phyloP scores from a whole-genome alignment of 2,888 invertebrate species.

The Cactoblastis cactorum region DNA sequence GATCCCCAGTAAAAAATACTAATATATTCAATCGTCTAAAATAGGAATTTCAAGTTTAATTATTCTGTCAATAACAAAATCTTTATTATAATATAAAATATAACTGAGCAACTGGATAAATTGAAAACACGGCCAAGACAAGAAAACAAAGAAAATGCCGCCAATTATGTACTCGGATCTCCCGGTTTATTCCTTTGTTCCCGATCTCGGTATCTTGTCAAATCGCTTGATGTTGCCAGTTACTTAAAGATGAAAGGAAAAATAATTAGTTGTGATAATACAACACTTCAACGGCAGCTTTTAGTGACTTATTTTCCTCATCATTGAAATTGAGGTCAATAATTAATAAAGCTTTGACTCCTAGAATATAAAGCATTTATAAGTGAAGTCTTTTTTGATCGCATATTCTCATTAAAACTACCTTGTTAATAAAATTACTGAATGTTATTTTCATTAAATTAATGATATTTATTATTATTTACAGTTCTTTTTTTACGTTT shows the following conservation, averaged over 20 bases:
- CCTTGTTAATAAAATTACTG: too few species aligned
- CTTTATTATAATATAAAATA: too few species aligned
- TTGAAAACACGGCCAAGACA: neutral
- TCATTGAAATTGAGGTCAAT: neutral
- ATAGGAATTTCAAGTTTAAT: too few species aligned
- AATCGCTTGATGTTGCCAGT: constrained; percentile 50
- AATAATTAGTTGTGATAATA: constrained; percentile 51
- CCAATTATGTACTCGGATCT: constrained; percentile 42
- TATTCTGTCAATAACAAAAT: too few species aligned
- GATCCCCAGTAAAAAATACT: too few species aligned
- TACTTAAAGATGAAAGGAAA: constrained; percentile 53
- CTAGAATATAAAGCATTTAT: neutral
- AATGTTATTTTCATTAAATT: too few species aligned
- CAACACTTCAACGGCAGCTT: constrained; percentile 29
- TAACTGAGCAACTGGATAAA: too few species aligned
- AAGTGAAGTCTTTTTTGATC: too few species aligned
- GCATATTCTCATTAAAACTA: too few species aligned
- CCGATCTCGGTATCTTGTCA: constrained; percentile 44
- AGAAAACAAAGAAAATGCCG: constrained; percentile 56
- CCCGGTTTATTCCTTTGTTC: constrained; percentile 64
- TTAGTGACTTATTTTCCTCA: constrained; percentile 4
- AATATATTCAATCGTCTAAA: too few species aligned
- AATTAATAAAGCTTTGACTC: neutral
- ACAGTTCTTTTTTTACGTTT: too few species aligned
- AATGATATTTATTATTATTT: too few species aligned